Evolutionary conservation across 2,888 invertebrate species (phyloP).

Genomic region (Chrysolina oricalcia): DNA sequence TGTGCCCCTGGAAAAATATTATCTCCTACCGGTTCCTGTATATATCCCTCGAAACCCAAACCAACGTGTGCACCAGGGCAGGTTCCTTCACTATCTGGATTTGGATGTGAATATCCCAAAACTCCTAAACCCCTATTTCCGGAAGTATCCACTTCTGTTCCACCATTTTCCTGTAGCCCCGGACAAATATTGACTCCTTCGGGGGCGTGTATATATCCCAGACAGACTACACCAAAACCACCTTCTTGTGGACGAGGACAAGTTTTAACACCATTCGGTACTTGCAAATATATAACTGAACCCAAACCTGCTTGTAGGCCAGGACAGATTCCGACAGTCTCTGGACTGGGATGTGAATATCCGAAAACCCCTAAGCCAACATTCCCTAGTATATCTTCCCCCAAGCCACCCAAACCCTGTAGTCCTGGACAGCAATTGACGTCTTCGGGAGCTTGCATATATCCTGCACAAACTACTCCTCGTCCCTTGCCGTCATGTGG

Average conservation of each 20-base stretch:
- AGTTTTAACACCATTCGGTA: constrained; percentile 47
- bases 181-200: constrained; percentile 40
- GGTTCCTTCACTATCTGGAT: constrained; percentile 39
- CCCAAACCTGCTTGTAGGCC: constrained; percentile 44
- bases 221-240: constrained; percentile 25
- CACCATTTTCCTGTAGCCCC: constrained; percentile 36
- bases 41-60: constrained; percentile 41
- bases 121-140: constrained; percentile 39
- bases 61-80: constrained; percentile 44
- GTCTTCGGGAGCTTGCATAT: constrained; percentile 42
- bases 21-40: constrained; percentile 50
- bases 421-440: constrained; percentile 44
- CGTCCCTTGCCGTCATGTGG: constrained; percentile 43
- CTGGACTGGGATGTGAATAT: constrained; percentile 46
- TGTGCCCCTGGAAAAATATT: constrained; percentile 54
- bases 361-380: constrained; percentile 41
- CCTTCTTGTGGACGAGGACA: constrained; percentile 47
- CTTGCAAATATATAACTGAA: constrained; percentile 41
- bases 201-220: constrained; percentile 45
- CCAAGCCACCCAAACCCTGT: constrained; percentile 49
- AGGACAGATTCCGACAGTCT: constrained; percentile 42
- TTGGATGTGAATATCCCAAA: constrained; percentile 46
- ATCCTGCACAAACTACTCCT: constrained; percentile 42
- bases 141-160: neutral
- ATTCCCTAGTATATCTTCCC: constrained; percentile 61